Conservation (phyloP, 2,888 invertebrate genomes). For the Campaea margaritaria region DNA sequence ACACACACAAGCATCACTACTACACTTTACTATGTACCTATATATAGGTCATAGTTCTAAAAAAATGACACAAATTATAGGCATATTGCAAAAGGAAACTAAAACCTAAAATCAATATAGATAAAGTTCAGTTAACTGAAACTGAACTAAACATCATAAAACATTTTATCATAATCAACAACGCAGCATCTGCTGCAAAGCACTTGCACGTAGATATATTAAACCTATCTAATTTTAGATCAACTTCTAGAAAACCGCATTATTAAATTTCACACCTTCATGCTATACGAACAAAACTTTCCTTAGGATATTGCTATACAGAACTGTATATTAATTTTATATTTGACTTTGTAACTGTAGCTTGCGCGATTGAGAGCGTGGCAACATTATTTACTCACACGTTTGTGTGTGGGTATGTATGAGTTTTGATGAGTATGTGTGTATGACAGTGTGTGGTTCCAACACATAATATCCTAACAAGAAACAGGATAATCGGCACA, state of each 20-base stretch:
- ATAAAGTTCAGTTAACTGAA: no score
- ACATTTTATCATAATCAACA: no score
- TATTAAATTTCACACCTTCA: conserved; percentile 23
- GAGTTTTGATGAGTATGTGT: background rate
- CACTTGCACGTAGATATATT: background rate
- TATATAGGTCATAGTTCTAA: no score
- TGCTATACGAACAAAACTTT: conserved; percentile 17
- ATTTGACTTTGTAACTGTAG: conserved; percentile 19
- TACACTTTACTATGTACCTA: no score
- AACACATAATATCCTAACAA: no score
- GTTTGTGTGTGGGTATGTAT: background rate
- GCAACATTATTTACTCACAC: conserved; percentile 14
- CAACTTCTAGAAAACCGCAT: conserved; percentile 16
- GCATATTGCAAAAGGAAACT: no score
- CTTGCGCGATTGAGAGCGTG: conserved; percentile 7
- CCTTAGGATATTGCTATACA: conserved; percentile 5
- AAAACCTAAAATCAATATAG: no score
- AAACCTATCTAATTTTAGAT: conserved; percentile 10
- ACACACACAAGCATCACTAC: no score
- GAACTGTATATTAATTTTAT: conserved; percentile 24
- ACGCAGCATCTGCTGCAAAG: background rate
- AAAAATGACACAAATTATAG: no score
- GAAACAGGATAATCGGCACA: no score
- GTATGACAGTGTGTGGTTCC: no score
- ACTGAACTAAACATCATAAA: no score